phyloP scores from a whole-genome alignment of 1,140 invertebrate genomes.

The Lerema accius region DNA sequence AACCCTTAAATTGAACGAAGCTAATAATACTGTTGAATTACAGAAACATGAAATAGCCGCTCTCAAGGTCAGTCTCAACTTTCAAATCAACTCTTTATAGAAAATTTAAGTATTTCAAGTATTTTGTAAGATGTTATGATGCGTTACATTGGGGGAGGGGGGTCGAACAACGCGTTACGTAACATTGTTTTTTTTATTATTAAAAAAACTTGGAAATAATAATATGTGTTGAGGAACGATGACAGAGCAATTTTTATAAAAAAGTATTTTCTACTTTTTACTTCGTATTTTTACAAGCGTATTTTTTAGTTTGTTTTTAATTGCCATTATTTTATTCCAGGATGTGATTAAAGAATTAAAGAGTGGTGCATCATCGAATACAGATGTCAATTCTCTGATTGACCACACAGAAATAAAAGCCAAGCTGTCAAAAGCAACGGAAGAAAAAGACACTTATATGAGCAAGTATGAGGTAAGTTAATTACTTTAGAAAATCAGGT shows the following conservation, averaged over 20 bases:
- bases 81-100: too few species aligned
- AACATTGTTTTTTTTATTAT: too few species aligned
- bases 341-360: slow-evolving; percentile 70
- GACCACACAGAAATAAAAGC: slow-evolving; percentile 76
- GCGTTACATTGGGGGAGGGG: too few species aligned
- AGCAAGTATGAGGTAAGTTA: slow-evolving; percentile 73
- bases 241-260: too few species aligned
- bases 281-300: background rate
- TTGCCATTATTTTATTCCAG: slow-evolving; percentile 49
- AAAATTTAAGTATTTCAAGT: too few species aligned
- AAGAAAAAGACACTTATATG: slow-evolving; percentile 63
- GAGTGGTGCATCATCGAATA: slow-evolving; percentile 49
- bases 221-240: too few species aligned
- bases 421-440: slow-evolving; percentile 65
- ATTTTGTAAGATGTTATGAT: too few species aligned
- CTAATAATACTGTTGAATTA: slow-evolving; percentile 69
- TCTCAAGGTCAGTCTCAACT: slow-evolving; percentile 60
- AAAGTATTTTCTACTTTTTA: too few species aligned
- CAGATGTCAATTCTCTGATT: slow-evolving; percentile 63
- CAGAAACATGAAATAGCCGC: slow-evolving; percentile 72
- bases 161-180: too few species aligned
- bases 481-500: too few species aligned
- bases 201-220: too few species aligned
- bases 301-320: background rate
- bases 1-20: slow-evolving; percentile 61